These are phyloP conservation scores for Muscicapa striata DNA, from an alignment of 2,797 vertebrate genomes.

Conservation along the genomic window DNA sequence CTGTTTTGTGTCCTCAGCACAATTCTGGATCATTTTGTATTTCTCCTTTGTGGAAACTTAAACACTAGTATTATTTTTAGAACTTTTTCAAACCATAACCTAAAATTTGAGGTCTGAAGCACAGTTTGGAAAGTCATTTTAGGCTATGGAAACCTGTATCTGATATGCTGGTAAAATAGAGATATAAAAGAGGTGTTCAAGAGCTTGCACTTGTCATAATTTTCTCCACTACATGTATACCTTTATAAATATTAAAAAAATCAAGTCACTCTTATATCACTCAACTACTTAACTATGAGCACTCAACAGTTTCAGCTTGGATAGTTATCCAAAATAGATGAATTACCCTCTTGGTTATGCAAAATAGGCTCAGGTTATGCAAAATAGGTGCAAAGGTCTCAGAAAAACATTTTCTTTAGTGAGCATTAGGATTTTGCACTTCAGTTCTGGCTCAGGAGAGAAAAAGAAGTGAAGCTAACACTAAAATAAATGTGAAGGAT, in stretches of 20 bases:
- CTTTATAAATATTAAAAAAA: not conserved
- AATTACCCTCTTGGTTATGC: not conserved
- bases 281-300: not conserved
- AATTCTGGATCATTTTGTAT: not conserved
- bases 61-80: not conserved
- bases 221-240: not conserved
- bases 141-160: not conserved
- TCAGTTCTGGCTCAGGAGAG: not conserved
- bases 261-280: not conserved
- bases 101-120: not conserved
- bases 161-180: not conserved
- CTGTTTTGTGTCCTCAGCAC: rapidly evolving
- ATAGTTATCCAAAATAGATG: not conserved
- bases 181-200: not conserved
- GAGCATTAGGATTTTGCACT: not conserved
- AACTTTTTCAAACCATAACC: not conserved
- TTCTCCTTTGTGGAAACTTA: not conserved
- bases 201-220: not conserved
- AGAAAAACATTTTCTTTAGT: not conserved
- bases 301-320: not conserved
- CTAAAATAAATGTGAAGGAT: not conserved
- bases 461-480: not conserved
- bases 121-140: not conserved
- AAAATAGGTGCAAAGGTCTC: not conserved
- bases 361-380: not conserved